Conservation (phyloP, 2,113 vertebrate genomes). For the Orientallactaga bullata region DNA sequence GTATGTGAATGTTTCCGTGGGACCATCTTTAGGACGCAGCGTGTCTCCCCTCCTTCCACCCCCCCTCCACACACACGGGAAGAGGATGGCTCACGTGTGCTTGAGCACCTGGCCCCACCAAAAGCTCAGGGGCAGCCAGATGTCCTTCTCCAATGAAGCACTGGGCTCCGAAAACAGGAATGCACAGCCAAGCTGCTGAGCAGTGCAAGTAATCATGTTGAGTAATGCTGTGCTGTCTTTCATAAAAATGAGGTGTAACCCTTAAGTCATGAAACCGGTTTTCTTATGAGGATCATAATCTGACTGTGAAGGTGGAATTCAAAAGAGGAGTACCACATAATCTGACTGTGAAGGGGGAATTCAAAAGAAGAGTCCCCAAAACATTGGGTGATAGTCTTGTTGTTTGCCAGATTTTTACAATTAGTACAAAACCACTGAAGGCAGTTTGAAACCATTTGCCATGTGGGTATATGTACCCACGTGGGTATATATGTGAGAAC, state of each 20-base stretch:
- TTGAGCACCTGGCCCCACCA: not conserved
- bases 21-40: not conserved
- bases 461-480: not conserved
- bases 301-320: not conserved
- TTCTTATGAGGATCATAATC: conserved; percentile 30
- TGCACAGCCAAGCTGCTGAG: not conserved
- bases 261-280: conserved; percentile 50
- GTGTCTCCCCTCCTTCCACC: not conserved
- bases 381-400: not conserved
- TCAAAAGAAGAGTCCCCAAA: not conserved
- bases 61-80: accelerated
- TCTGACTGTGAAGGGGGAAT: not conserved
- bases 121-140: not conserved
- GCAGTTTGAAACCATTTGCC: not conserved
- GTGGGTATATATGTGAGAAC: not conserved
- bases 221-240: conserved; percentile 48
- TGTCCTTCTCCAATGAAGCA: not conserved
- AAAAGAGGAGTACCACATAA: not conserved
- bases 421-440: conserved; percentile 49
- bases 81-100: accelerated
- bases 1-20: not conserved
- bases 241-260: conserved; percentile 59
- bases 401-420: not conserved
- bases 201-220: not conserved
- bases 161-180: not conserved